Conservation (phyloP, 2,113 vertebrate species). For the Coreoperca whiteheadi region DNA sequence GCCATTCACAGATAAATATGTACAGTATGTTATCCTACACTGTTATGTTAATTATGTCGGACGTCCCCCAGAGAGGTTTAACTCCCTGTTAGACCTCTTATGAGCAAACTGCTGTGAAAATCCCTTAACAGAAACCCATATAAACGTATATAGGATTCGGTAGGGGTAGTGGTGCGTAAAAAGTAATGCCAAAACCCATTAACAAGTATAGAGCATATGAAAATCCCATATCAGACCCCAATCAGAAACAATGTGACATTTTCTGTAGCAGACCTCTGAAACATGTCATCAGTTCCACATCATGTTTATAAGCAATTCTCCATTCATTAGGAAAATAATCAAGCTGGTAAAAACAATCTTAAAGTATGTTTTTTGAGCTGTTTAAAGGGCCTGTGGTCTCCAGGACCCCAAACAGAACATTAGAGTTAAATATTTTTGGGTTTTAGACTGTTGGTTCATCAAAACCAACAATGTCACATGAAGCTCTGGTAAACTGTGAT, state of each 20-base stretch:
- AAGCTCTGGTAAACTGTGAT: too few species aligned
- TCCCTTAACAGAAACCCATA: constrained; percentile 2
- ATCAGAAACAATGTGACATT: not conserved
- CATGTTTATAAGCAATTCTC: not conserved
- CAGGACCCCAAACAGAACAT: not conserved
- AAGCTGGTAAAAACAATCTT: too few species aligned
- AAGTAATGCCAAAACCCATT: not conserved
- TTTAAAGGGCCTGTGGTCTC: not conserved
- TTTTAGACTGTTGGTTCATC: not conserved
- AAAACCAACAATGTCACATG: not conserved
- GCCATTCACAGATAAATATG: not conserved
- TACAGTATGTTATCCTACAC: not conserved
- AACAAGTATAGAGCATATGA: not conserved
- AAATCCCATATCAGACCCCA: not conserved
- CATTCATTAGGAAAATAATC: too few species aligned
- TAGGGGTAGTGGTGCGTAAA: not conserved
- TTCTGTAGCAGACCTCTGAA: not conserved
- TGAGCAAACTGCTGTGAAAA: not conserved
- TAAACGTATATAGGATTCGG: not conserved
- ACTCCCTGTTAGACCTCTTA: not conserved
- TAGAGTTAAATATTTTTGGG: not conserved
- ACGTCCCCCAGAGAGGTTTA: not conserved
- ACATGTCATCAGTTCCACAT: not conserved
- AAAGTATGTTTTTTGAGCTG: too few species aligned
- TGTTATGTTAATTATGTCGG: not conserved